Base-by-base conservation (phyloP, 1,140 invertebrate genomes). In the Contarinia nasturtii region DNA sequence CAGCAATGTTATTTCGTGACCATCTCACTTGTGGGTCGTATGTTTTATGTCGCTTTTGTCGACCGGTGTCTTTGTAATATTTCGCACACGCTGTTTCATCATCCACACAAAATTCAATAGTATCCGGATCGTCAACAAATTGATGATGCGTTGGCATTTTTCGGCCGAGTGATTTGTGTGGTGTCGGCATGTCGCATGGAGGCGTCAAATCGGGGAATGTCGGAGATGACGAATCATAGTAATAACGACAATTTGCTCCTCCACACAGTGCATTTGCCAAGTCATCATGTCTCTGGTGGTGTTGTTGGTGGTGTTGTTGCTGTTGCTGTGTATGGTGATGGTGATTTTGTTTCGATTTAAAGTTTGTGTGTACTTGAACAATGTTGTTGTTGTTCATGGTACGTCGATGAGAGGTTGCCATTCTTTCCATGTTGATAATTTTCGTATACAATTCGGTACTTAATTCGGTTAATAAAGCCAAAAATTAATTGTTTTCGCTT, bases 1-100 rank as follows among this genome's bases (percentile, higher is more conserved):
- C 68, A n/a, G 68, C 65, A 11, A 70, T 70, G 50, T 70, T 70
- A 52, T 65, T 66, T 52, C 68, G 59, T 27, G 43, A 44, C 43
- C 43, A 44, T 33, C 43, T 44, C 20, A 44, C 43, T 17, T 44
- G 43, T 33, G 20, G 43, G 14, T 44, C 43, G 10, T 44, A 44
- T 27, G 21, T 44, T 44, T 44, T 33, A 5, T 44, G 22, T n/a
- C 20, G 22, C 14, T n/a, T 18, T n/a, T 33, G 21, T 4, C 8
- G 15, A 15, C 43, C 43, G 22, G 7, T 33, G 11, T 33, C 22
- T 22, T 27, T 22, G 43, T 44, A 44, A 22, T 17, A 11, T 5
- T 12, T 33, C n/a, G 43, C 20, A 7, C 10, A 12, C 7, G 43
- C 17, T 7, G 41, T n/a, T 33, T 44, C 43, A 22, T 44, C 43